Percentiles rank a stretch among this genome's conserved stretches.
These are phyloP conservation scores for Thyatira batis DNA, from an alignment of 2,888 invertebrate species.

Conservation along the genomic window DNA sequence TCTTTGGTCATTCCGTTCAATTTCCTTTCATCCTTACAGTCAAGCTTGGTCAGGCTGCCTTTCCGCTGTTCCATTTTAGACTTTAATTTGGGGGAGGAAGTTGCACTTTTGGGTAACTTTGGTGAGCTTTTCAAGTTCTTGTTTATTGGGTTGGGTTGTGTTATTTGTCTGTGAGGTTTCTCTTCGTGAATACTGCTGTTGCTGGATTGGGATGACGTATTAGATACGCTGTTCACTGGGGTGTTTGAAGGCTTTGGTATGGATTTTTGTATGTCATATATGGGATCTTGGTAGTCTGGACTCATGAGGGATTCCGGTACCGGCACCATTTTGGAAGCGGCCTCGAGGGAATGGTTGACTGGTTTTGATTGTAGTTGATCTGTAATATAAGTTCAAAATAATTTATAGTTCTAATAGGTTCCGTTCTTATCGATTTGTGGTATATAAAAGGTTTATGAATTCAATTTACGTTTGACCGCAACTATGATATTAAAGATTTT, in stretches of 20 bases:
- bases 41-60: conserved; percentile 59
- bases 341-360: conserved; percentile 85
- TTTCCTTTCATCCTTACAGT: conserved; percentile 53
- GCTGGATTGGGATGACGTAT: conserved; percentile 62
- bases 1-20: conserved; percentile 55
- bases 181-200: conserved; percentile 67
- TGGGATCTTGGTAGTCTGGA: conserved; percentile 86
- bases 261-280: conserved; percentile 70
- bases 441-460: too few species aligned
- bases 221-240: conserved; percentile 46
- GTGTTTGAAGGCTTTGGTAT: conserved; percentile 53
- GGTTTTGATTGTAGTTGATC: conserved; percentile 43
- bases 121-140: conserved; percentile 68
- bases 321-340: conserved; percentile 93
- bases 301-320: conserved; percentile 94
- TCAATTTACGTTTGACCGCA: too few species aligned
- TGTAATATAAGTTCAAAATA: conserved; percentile 12
- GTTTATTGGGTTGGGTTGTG: conserved; percentile 29
- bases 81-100: conserved; percentile 72
- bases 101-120: conserved; percentile 72
- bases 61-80: conserved; percentile 71
- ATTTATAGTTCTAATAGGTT: background rate
- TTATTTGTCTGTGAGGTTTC: conserved; percentile 37
- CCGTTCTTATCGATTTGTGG: too few species aligned
- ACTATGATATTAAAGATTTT: too few species aligned